phyloP scores from a whole-genome alignment of 1,140 invertebrate species.

The Venustaconcha ellipsiformis region DNA sequence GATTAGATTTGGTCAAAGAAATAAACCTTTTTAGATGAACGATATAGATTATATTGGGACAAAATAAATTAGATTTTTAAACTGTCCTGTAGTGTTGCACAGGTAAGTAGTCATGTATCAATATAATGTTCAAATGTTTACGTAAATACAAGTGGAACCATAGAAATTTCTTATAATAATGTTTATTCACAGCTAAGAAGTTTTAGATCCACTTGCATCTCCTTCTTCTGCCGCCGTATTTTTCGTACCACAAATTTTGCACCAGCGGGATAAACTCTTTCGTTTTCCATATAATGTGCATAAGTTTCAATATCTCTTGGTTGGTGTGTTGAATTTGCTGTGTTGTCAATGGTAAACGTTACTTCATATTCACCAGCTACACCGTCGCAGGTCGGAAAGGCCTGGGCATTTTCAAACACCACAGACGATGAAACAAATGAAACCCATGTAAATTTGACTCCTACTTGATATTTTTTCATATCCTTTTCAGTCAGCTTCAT shows the following conservation, averaged over 20 bases:
- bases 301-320: conserved; percentile 19
- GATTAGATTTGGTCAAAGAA: no score
- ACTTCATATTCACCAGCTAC: conserved; percentile 2
- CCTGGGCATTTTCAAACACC: neutral
- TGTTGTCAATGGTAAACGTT: conserved; percentile 10
- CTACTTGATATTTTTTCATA: conserved; percentile 1
- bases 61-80: no score
- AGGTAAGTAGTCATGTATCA: no score
- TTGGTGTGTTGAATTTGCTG: neutral
- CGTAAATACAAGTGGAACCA: no score
- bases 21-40: no score
- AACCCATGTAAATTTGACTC: conserved; percentile 16
- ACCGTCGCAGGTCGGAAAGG: neutral
- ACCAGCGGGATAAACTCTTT: conserved; percentile 23
- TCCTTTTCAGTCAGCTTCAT: conserved; percentile 7
- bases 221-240: neutral
- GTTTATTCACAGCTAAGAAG: neutral
- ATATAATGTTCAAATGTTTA: no score
- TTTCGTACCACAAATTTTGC: conserved; percentile 11
- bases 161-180: no score
- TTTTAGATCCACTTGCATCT: neutral
- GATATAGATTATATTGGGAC: no score
- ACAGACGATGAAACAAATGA: conserved; percentile 9
- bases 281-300: conserved; percentile 13
- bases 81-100: no score